These are phyloP conservation scores for Anticlea derivata DNA, from an alignment of 2,888 invertebrate genomes.

Conservation along the genomic window DNA sequence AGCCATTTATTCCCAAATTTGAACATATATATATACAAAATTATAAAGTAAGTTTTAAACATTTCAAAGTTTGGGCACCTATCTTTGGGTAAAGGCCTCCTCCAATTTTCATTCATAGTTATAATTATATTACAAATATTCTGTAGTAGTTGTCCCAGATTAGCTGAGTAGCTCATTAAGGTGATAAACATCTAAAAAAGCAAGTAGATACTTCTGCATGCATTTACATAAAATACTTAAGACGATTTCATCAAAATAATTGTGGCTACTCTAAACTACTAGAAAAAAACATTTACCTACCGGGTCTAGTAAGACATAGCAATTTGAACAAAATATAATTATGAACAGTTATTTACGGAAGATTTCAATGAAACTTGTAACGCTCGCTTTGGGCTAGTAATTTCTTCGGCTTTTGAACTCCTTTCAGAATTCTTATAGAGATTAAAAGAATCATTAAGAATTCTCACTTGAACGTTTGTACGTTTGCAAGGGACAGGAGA, in stretches of 20 bases:
- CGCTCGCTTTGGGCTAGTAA: conserved; percentile 41
- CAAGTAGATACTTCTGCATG: no score
- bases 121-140: no score
- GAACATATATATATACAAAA: no score
- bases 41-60: no score
- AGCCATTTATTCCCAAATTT: no score
- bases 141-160: no score
- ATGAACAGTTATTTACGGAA: conserved; percentile 35
- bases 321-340: conserved; percentile 32
- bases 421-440: conserved; percentile 75
- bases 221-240: no score
- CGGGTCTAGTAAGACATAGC: conserved; percentile 1
- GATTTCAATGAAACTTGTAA: conserved; percentile 33
- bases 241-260: neutral
- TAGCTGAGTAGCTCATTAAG: no score
- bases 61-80: no score
- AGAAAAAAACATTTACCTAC: neutral
- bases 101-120: no score
- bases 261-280: neutral
- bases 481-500: conserved; percentile 68
- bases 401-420: conserved; percentile 62
- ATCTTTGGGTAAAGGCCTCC: no score
- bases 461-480: conserved; percentile 64
- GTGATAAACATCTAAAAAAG: no score
- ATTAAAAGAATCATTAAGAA: conserved; percentile 79